These are phyloP conservation scores for Enteromius mattozi DNA, from an alignment of 2,797 vertebrate species.

Conservation along the genomic window DNA sequence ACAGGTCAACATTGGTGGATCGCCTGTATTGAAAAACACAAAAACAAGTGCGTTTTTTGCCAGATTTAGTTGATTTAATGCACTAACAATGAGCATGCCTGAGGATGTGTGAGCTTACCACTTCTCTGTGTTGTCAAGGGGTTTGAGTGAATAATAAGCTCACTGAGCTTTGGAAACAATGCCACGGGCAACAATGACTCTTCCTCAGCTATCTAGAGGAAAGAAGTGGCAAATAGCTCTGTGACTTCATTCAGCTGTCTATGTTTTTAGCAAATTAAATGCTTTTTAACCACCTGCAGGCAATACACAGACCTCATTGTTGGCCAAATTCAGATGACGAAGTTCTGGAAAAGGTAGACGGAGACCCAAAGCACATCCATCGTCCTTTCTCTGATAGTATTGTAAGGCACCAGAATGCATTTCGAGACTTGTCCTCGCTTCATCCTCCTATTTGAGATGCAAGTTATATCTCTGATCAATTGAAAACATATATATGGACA, in stretches of 20 bases:
- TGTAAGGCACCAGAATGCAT: slow-evolving; percentile 6
- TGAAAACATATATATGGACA: background rate
- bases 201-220: slow-evolving; percentile 81
- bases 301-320: slow-evolving; percentile 82
- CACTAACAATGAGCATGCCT: background rate
- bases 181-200: slow-evolving; percentile 81
- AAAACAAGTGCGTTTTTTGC: background rate
- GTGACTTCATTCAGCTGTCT: slow-evolving; percentile 28
- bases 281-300: background rate
- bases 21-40: slow-evolving; percentile 71
- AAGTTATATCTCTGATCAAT: background rate
- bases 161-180: slow-evolving; percentile 81
- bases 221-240: slow-evolving; percentile 20
- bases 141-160: slow-evolving; percentile 86
- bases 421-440: background rate
- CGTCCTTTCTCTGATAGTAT: slow-evolving; percentile 30
- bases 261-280: slow-evolving; percentile 7
- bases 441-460: slow-evolving; percentile 1
- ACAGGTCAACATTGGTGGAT: slow-evolving; percentile 77
- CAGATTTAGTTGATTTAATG: background rate
- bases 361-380: slow-evolving; percentile 50
- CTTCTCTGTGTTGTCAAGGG: slow-evolving; percentile 78
- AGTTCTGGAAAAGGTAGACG: slow-evolving; percentile 81
- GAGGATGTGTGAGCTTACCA: slow-evolving; percentile 69
- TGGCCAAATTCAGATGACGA: slow-evolving; percentile 81